A percentile compares a stretch with the other conserved stretches of the same genome.
Evolutionary conservation across 1,140 invertebrate species (phyloP).

Genomic region (Leptestheria dahalacensis): DNA sequence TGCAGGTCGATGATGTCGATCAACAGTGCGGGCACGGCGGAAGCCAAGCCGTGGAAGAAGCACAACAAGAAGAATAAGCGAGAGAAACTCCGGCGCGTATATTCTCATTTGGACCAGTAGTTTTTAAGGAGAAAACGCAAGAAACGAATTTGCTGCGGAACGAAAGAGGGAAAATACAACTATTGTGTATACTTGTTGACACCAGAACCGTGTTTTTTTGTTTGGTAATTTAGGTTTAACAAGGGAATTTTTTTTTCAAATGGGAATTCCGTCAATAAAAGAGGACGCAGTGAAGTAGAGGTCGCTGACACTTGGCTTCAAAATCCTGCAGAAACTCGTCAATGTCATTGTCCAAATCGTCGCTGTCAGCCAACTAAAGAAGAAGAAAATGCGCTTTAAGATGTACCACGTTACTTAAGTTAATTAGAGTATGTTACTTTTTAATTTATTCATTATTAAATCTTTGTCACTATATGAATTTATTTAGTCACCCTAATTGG

Average conservation of each 20-base stretch:
- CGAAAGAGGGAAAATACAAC: neutral
- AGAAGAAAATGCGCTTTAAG: too few species aligned
- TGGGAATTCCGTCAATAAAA: conserved; percentile 56
- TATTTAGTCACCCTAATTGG: too few species aligned
- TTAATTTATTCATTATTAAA: too few species aligned
- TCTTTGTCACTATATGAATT: too few species aligned
- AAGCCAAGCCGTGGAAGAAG: conserved; percentile 64
- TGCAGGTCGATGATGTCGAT: neutral
- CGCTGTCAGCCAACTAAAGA: conserved; percentile 64
- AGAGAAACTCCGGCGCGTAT: conserved; percentile 68
- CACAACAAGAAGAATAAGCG: conserved; percentile 66
- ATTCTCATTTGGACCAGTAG: conserved; percentile 50
- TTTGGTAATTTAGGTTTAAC: too few species aligned
- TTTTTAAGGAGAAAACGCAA: neutral
- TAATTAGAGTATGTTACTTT: too few species aligned
- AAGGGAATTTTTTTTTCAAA: neutral
- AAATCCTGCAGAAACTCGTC: conserved; percentile 93
- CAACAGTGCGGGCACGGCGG: neutral
- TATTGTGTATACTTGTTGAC: too few species aligned
- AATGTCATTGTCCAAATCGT: conserved; percentile 95
- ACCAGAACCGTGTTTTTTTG: too few species aligned
- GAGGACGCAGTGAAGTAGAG: conserved; percentile 80
- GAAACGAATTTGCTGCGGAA: neutral
- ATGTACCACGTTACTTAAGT: too few species aligned
- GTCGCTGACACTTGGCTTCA: conserved; percentile 71